Evolutionary conservation across 2,797 vertebrate species (phyloP), one percentile per base, ranked within the genome.

Genomic region (Neosilurus mollespiculum): DNA sequence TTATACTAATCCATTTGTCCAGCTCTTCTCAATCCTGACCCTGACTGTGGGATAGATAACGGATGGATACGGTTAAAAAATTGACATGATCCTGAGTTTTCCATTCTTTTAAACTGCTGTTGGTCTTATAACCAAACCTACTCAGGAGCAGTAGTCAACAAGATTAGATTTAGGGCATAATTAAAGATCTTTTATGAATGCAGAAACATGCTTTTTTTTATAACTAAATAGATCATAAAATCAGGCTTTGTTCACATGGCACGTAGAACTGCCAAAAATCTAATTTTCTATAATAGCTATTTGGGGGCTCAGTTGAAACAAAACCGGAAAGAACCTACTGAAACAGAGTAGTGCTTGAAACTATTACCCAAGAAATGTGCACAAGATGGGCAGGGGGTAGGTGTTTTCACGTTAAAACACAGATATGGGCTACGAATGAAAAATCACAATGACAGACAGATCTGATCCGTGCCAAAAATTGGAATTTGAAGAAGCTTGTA

Each of bases 401-500:
- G 22, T 64, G 76, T 11, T 22, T 64, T 51, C 15, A 64, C 37
- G 11, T 43, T 76, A 43, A 77, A 77, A 34, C 30, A 77, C 11
- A 22, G 34, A 49, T 61, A 61, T 61, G 30, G n/a, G 12, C 22
- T 61, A 59, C 20, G 9, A 49, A 61, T 43, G 22, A 43, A 77
- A 30, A 24, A 77, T 20, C 1, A 14, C 12, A 20, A 26, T 51
- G 14, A 49, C 1, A 18, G 37, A 62, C 37, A 64, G 22, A 49
- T n/a, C n/a, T 4, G 4, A 78, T 78, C 37, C 6, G 76, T 64
- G 9, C 4, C 64, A 64, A 64, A 78, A 24, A 49, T 0, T 49
- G 22, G 22, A 78, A 62, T 24, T 49, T 12, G 22, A 77, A 62
- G 15, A 62, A 78, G 30, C 59, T 78, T 51, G 22, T 78, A 64